These are phyloP conservation scores for Eupithecia vulgata DNA, from an alignment of 2,888 invertebrate genomes.

Conservation along the genomic window DNA sequence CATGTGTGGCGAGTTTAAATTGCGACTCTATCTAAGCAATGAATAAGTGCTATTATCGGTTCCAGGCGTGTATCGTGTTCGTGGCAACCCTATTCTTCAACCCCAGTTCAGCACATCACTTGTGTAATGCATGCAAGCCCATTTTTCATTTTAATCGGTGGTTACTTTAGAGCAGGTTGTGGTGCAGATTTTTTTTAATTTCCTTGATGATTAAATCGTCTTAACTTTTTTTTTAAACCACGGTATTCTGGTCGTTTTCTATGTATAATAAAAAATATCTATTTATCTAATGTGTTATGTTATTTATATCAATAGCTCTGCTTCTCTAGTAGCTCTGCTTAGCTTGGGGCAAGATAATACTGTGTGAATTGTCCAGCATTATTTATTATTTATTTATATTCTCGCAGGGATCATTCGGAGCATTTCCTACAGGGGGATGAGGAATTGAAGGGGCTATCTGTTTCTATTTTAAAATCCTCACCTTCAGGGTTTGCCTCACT, in stretches of 20 bases:
- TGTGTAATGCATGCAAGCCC: slow-evolving; percentile 39
- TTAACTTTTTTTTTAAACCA: no score
- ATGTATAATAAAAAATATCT: no score
- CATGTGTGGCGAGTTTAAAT: slow-evolving; percentile 1
- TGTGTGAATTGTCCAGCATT: no score
- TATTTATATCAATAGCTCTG: no score
- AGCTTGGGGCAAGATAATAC: no score
- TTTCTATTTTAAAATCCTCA: not conserved
- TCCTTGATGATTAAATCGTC: no score
- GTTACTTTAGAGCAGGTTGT: slow-evolving; percentile 11
- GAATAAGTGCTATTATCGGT: not conserved
- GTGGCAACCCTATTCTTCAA: slow-evolving; percentile 39
- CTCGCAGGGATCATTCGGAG: not conserved
- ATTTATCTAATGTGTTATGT: no score
- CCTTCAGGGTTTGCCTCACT: slow-evolving; percentile 20
- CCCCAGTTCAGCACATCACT: slow-evolving; percentile 33
- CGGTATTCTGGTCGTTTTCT: no score
- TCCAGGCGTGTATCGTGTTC: slow-evolving; percentile 9
- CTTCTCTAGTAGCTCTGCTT: no score
- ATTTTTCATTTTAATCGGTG: slow-evolving; percentile 29
- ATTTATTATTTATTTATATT: no score
- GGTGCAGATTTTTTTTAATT: no score
- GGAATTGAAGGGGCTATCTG: not conserved
- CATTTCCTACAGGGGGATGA: no score
- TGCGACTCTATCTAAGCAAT: not conserved